A percentile compares a stretch with the other conserved stretches of the same genome.
phyloP scores from a whole-genome alignment of 2,797 vertebrate species.

The Falco biarmicus region DNA sequence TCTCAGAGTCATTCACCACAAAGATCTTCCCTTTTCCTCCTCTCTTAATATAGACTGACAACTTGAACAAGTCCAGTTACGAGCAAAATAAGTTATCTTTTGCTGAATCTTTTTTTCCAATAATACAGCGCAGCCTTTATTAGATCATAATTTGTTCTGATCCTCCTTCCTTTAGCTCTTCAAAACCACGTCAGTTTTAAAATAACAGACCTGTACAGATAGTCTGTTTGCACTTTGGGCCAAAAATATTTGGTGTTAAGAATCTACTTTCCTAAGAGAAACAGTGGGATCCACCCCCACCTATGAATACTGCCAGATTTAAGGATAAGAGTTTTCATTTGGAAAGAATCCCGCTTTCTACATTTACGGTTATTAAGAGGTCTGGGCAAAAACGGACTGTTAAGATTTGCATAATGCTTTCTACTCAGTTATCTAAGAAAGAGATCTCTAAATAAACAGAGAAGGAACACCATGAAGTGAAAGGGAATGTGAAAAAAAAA shows the following conservation, averaged over 20 bases:
- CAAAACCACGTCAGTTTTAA: slow-evolving; percentile 15
- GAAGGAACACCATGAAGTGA: slow-evolving; percentile 29
- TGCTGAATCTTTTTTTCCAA: background rate
- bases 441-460: slow-evolving; percentile 56
- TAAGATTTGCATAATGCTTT: slow-evolving; percentile 40
- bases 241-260: slow-evolving; percentile 14
- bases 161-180: slow-evolving; percentile 4
- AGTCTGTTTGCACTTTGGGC: background rate
- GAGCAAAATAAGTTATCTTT: slow-evolving; percentile 8
- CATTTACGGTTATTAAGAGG: slow-evolving; percentile 48
- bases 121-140: slow-evolving; percentile 17
- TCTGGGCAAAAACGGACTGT: slow-evolving; percentile 59
- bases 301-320: slow-evolving; percentile 13
- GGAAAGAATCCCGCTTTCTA: slow-evolving; percentile 44
- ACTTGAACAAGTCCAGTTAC: background rate
- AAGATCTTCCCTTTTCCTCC: background rate
- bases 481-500: slow-evolving; percentile 23
- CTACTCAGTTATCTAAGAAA: slow-evolving; percentile 49
- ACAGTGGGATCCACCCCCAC: slow-evolving; percentile 20
- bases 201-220: background rate
- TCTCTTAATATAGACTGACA: background rate
- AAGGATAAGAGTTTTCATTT: slow-evolving; percentile 32
- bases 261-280: slow-evolving; percentile 17
- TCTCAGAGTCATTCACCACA: slow-evolving; percentile 38
- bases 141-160: slow-evolving; percentile 3